A percentile compares a stretch with the other conserved stretches of the same genome.
Evolutionary conservation across 2,888 invertebrate species (phyloP).

Genomic region (Eupeodes latifasciatus): DNA sequence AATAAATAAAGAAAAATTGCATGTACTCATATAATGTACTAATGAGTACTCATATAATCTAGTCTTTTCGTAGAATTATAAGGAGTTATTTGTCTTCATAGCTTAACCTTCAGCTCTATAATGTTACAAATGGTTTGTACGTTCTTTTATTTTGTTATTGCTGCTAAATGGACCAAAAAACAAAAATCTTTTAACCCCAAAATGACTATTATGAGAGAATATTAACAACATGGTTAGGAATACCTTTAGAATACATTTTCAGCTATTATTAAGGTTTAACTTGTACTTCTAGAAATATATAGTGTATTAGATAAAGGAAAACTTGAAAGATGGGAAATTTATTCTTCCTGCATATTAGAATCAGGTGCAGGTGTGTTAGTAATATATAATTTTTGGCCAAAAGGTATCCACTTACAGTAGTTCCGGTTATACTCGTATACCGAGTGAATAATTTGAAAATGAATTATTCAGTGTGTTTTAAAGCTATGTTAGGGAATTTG

Average conservation of each 20-base stretch:
- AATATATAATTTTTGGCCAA: neutral
- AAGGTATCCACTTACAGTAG: neutral
- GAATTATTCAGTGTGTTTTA: constrained; percentile 9
- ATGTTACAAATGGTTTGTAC: no score
- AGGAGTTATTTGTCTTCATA: no score
- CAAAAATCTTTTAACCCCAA: neutral
- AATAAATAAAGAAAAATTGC: constrained; percentile 1
- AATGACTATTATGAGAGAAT: neutral
- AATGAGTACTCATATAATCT: no score
- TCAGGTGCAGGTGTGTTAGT: neutral
- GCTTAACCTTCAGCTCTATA: no score
- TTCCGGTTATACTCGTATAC: neutral
- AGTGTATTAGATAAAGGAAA: neutral
- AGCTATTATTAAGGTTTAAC: neutral
- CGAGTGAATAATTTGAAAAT: neutral
- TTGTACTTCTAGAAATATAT: no score
- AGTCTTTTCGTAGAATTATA: no score
- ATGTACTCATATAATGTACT: neutral
- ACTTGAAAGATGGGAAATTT: constrained; percentile 22
- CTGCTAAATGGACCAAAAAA: no score
- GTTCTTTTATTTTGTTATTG: no score
- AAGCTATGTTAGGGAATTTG: no score
- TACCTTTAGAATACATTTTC: no score
- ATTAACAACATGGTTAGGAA: neutral
- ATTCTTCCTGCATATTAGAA: neutral